Conservation (phyloP, 2,888 invertebrate genomes). For the Scaptomyza flava region DNA sequence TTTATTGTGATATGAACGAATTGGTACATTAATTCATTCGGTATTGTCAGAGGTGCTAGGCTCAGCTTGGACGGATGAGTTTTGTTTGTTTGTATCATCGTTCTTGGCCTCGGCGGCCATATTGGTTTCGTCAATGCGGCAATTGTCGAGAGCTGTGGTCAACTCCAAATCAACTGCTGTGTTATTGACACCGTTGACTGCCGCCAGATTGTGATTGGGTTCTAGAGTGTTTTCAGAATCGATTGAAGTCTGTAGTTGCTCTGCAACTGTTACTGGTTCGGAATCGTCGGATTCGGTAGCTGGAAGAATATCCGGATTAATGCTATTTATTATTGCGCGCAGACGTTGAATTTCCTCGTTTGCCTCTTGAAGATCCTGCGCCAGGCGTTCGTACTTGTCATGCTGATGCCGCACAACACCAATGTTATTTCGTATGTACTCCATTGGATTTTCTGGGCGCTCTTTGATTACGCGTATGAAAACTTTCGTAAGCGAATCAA, state of each 20-base stretch:
- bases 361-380: constrained; percentile 77
- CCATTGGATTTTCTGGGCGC: constrained; percentile 82
- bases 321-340: constrained; percentile 68
- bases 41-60: constrained; percentile 37
- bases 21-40: constrained; percentile 33
- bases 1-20: constrained; percentile 22
- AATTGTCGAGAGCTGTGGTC: constrained; percentile 31
- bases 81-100: constrained; percentile 32
- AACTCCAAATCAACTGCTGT: constrained; percentile 22
- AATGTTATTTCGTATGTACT: constrained; percentile 81
- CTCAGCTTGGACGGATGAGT: constrained; percentile 66
- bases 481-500: constrained; percentile 83
- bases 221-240: constrained; percentile 2
- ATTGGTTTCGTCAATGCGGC: constrained; percentile 48
- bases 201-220: constrained; percentile 1
- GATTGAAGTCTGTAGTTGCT: constrained; percentile 7
- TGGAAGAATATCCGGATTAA: constrained; percentile 71
- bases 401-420: constrained; percentile 79
- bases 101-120: constrained; percentile 16
- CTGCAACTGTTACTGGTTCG: constrained; percentile 21
- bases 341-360: constrained; percentile 76
- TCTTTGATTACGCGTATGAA: constrained; percentile 81
- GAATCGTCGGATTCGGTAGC: constrained; percentile 22
- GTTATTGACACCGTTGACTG: constrained; percentile 17
- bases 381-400: constrained; percentile 78